A percentile compares a stretch with the other conserved stretches of the same genome.
These are phyloP conservation scores for Mesocricetus auratus DNA, from an alignment of 2,113 vertebrate genomes.

Conservation along the genomic window DNA sequence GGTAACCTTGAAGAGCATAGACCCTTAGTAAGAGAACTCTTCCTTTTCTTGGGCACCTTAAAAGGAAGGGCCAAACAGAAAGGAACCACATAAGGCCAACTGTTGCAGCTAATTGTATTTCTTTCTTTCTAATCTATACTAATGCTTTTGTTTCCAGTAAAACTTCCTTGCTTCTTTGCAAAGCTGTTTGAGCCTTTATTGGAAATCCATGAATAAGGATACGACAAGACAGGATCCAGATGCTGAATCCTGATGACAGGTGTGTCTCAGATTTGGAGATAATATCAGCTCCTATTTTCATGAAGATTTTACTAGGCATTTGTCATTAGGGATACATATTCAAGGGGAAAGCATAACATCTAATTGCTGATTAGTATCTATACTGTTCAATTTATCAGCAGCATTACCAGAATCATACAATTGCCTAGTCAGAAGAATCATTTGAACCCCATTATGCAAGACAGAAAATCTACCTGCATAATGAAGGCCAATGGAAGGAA, in stretches of 20 bases:
- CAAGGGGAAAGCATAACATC: background rate
- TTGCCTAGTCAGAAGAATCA: background rate
- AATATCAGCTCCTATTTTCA: background rate
- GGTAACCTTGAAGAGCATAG: background rate
- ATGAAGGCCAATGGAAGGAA: background rate
- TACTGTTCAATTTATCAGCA: background rate
- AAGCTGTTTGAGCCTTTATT: background rate
- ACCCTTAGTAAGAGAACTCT: too few relatives aligned
- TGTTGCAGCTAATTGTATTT: too few relatives aligned
- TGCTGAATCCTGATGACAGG: background rate
- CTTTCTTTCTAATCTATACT: background rate
- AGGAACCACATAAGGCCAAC: fast-evolving
- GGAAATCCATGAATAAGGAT: background rate
- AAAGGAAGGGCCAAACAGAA: background rate
- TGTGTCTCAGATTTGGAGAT: background rate
- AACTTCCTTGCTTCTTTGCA: background rate
- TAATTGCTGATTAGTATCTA: background rate
- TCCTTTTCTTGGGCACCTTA: background rate
- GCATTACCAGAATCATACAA: background rate
- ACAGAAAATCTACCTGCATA: background rate
- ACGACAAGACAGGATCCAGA: background rate
- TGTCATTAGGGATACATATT: background rate
- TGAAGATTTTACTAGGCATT: background rate
- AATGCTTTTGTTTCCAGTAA: background rate
- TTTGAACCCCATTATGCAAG: background rate